Evolutionary conservation across 2,888 invertebrate genomes (phyloP), one percentile per base, ranked within the genome.

Genomic region (Masnerella sp.): DNA sequence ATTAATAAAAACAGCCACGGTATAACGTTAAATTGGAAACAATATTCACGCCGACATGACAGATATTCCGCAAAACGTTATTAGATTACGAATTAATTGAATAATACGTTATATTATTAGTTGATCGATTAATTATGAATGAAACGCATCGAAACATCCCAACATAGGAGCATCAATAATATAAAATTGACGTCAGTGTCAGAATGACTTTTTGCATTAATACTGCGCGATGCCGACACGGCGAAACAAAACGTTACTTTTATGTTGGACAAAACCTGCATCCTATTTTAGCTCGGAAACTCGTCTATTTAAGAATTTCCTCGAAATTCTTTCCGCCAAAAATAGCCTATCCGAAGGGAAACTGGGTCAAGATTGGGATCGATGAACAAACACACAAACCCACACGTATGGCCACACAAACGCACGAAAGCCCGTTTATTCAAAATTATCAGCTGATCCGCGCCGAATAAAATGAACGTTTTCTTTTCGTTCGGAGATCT

Each of bases 381-480:
- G 72, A 71, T 64, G 64, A 58, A 43, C 71, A 65, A 51, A 64
- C 69, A 61, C 32, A 54, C 34, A 54, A 12, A 54, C 45, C 18
- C 25, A 28, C 22, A 20, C 12, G 11, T 12, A 40, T 30, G 12
- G n/a, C n/a, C 17, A 12, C 11, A 14, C 38, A 15, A 15, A 25
- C 36, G 11, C 7, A 18, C 25, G 12, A 17, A 12, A 25, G 32
- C 17, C 47, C 51, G 47, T 40, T 71, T 52, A 43, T 59, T 71
- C 30, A 18, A 51, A 51, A 64, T 62, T 70, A 62, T 62, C 62
- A 64, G 56, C 51, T 64, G 71, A 52, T 71, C 71, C 58, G 52
- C 51, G 56, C 77, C 61, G 45, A 62, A 65, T 52, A 64, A 72
- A 74, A 74, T 52, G 74, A 74, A 77, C 74, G 76, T 73, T 59